Percentiles rank a stretch among this genome's conserved stretches.
Evolutionary conservation across 1,140 invertebrate genomes (phyloP).

Genomic region (Aplysia californica): DNA sequence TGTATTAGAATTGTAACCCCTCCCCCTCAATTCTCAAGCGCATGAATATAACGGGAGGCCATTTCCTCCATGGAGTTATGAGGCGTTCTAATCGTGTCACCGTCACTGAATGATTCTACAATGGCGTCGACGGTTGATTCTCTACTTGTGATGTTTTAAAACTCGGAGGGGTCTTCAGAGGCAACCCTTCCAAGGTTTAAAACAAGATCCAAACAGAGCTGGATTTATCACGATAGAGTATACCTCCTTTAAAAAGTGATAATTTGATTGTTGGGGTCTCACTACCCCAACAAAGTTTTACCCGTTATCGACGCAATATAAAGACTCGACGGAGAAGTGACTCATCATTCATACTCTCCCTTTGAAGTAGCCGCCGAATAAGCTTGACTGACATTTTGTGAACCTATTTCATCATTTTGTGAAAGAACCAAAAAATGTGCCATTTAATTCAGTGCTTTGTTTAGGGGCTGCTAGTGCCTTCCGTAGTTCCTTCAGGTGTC

Average conservation of each 20-base stretch:
- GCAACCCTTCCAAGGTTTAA: conserved; percentile 18
- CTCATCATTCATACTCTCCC: neutral
- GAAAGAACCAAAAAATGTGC: no score
- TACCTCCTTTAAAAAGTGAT: conserved; percentile 1
- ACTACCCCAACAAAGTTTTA: neutral
- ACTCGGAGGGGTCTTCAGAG: conserved; percentile 14
- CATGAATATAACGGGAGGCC: no score
- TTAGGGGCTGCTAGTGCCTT: no score
- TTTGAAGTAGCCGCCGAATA: neutral
- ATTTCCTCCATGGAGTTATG: no score
- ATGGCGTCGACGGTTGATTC: conserved; percentile 27
- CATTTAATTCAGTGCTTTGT: no score
- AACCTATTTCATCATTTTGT: neutral
- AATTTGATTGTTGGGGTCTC: neutral
- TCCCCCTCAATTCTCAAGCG: no score
- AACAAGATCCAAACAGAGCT: conserved; percentile 6
- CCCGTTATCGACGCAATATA: neutral
- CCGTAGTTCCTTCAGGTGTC: neutral
- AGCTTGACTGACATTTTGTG: neutral
- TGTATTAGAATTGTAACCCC: no score
- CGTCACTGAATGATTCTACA: conserved; percentile 22
- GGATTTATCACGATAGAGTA: conserved; percentile 23
- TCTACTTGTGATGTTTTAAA: conserved; percentile 27
- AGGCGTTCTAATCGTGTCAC: no score
- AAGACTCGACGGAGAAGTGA: neutral